Conservation (phyloP, 2,797 vertebrate species). For the Arremon aurantiirostris region DNA sequence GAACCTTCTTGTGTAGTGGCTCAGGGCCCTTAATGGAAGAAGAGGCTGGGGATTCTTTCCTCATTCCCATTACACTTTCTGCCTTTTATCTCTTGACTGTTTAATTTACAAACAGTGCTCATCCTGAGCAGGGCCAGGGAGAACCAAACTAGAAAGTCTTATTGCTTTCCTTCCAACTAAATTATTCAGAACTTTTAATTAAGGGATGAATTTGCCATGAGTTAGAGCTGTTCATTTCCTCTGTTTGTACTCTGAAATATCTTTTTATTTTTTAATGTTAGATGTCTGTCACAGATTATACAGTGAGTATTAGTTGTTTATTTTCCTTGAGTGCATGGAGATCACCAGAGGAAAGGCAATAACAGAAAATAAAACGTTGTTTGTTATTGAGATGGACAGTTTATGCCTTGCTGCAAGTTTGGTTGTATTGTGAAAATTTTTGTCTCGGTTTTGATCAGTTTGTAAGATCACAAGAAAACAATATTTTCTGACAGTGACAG, state of each 20-base stretch:
- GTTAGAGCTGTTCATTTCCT: slow-evolving; percentile 26
- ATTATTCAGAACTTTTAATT: neutral
- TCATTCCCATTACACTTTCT: neutral
- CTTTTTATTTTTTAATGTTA: neutral
- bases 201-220: neutral
- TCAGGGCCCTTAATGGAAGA: neutral
- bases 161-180: neutral
- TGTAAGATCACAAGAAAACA: neutral
- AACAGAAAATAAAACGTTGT: neutral
- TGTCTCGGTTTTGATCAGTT: neutral
- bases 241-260: neutral
- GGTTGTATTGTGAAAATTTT: neutral
- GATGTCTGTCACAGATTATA: neutral
- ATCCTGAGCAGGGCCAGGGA: neutral
- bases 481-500: neutral
- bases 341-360: neutral
- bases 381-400: neutral
- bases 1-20: neutral
- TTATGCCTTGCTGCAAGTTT: neutral
- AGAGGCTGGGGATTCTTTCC: neutral
- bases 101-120: neutral
- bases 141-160: neutral
- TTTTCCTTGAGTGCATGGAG: neutral
- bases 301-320: neutral
- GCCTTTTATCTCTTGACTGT: neutral